Conservation (phyloP, 2,113 vertebrate genomes). For the Chionodraco myersi region DNA sequence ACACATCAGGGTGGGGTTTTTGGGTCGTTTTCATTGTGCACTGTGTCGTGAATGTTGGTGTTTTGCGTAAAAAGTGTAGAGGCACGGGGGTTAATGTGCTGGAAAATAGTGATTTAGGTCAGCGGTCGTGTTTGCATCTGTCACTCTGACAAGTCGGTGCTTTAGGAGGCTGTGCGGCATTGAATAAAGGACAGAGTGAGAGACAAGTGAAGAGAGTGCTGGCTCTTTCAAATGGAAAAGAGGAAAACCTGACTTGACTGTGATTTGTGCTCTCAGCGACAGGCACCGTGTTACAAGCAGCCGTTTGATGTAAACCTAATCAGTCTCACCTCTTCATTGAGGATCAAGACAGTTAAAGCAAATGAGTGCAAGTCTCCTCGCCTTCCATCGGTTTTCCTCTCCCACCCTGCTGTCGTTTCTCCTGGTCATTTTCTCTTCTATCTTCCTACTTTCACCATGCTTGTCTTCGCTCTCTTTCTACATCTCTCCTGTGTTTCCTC, state of each 20-base stretch:
- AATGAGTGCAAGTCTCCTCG: constrained; percentile 66
- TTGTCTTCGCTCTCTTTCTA: constrained; percentile 14
- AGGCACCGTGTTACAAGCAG: constrained; percentile 58
- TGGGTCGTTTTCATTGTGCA: constrained; percentile 44
- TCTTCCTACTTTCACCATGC: constrained; percentile 20
- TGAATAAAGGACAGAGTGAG: constrained; percentile 66
- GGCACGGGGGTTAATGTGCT: constrained; percentile 80
- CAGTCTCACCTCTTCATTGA: constrained; percentile 77
- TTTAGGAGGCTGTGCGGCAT: constrained; percentile 54
- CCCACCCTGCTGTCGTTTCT: constrained; percentile 48
- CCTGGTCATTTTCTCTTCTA: constrained; percentile 31
- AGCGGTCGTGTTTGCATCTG: constrained; percentile 79
- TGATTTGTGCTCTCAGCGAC: constrained; percentile 68
- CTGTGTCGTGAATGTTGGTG: constrained; percentile 39
- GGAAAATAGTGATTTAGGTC: constrained; percentile 85
- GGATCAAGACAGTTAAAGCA: constrained; percentile 74
- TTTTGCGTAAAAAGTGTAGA: constrained; percentile 69
- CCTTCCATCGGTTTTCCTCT: constrained; percentile 48
- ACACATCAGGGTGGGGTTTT: constrained; percentile 37
- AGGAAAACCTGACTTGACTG: constrained; percentile 63
- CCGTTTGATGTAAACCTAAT: constrained; percentile 78
- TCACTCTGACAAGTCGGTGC: constrained; percentile 71
- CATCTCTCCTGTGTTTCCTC: constrained; percentile 33
- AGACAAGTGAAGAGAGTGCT: constrained; percentile 58
- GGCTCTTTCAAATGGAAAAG: constrained; percentile 61